These are phyloP conservation scores for Elaphurus davidianus DNA, from an alignment of 2,113 vertebrate genomes.

Conservation along the genomic window DNA sequence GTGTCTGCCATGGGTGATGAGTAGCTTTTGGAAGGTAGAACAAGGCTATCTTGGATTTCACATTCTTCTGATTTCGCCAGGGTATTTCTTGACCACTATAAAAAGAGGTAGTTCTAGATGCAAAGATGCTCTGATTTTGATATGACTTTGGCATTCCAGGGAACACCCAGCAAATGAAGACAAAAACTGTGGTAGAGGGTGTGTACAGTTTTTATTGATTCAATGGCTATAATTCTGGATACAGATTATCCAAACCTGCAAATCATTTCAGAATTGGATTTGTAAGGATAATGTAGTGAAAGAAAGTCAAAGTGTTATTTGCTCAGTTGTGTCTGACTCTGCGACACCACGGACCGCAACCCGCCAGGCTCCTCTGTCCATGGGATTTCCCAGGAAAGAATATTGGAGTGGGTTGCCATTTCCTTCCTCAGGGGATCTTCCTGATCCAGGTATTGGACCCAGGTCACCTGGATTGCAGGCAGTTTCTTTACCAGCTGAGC, in stretches of 20 bases:
- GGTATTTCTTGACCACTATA: conserved; percentile 45
- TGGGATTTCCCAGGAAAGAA: background rate
- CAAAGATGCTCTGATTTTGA: conserved; percentile 41
- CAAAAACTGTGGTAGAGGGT: background rate
- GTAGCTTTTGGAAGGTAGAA: background rate
- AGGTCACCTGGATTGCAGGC: background rate
- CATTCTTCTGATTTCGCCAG: conserved; percentile 58
- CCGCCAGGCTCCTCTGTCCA: background rate
- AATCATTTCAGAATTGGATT: conserved; percentile 10
- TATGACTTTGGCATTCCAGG: conserved; percentile 44
- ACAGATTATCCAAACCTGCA: background rate
- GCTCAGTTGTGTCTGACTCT: background rate
- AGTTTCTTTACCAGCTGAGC: background rate
- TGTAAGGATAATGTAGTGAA: background rate
- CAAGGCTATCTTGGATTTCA: conserved; percentile 25
- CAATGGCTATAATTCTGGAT: conserved; percentile 37
- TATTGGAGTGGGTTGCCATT: background rate
- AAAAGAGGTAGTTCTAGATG: conserved; percentile 44
- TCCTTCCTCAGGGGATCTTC: background rate
- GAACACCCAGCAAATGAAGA: background rate
- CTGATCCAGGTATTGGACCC: background rate
- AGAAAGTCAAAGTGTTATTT: background rate
- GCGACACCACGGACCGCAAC: background rate
- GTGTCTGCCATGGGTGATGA: conserved; percentile 33
- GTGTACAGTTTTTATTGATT: background rate